phyloP scores from a whole-genome alignment of 92 coral and sea anemone genomes.

The Montipora capitata region DNA sequence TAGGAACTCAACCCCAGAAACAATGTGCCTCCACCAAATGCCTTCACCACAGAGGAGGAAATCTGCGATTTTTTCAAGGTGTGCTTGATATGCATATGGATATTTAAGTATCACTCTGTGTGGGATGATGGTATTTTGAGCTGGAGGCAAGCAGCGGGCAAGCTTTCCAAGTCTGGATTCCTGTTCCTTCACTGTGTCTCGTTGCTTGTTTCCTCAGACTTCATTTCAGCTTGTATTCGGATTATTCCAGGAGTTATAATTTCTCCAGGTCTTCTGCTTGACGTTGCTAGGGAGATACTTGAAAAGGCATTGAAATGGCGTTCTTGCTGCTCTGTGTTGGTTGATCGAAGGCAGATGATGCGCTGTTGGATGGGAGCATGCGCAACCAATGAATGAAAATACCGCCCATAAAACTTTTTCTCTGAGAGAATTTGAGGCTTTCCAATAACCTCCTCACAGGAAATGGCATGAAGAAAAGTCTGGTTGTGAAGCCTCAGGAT shows the following conservation, averaged over 20 bases:
- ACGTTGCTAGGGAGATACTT: slow-evolving; percentile 32
- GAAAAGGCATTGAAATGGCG: slow-evolving; percentile 32
- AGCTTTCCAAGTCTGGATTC: slow-evolving; percentile 41
- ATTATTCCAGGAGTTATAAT: too few species aligned
- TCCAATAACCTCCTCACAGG: slow-evolving; percentile 32
- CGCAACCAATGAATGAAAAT: slow-evolving; percentile 34
- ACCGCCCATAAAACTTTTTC: slow-evolving; percentile 41
- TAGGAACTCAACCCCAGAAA: too few species aligned
- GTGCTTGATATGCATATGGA: slow-evolving; percentile 35
- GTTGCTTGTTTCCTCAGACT: slow-evolving; percentile 33
- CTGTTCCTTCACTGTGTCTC: slow-evolving; percentile 29
- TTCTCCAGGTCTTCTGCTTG: too few species aligned
- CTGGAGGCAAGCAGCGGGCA: slow-evolving; percentile 40
- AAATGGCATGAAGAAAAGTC: too few species aligned
- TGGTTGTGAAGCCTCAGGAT: too few species aligned
- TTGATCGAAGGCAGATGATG: slow-evolving; percentile 22
- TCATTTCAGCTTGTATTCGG: slow-evolving; percentile 14
- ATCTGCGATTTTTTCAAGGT: slow-evolving; percentile 52
- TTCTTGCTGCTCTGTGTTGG: slow-evolving; percentile 36
- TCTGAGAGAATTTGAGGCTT: slow-evolving; percentile 30
- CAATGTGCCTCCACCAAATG: not conserved
- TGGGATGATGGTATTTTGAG: slow-evolving; percentile 50
- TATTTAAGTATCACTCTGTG: slow-evolving; percentile 14
- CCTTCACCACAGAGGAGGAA: slow-evolving; percentile 42
- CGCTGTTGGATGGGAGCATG: slow-evolving; percentile 34